A percentile compares a stretch with the other conserved stretches of the same genome.
Evolutionary conservation across 2,113 vertebrate genomes (phyloP).

Genomic region (Rissa tridactyla): DNA sequence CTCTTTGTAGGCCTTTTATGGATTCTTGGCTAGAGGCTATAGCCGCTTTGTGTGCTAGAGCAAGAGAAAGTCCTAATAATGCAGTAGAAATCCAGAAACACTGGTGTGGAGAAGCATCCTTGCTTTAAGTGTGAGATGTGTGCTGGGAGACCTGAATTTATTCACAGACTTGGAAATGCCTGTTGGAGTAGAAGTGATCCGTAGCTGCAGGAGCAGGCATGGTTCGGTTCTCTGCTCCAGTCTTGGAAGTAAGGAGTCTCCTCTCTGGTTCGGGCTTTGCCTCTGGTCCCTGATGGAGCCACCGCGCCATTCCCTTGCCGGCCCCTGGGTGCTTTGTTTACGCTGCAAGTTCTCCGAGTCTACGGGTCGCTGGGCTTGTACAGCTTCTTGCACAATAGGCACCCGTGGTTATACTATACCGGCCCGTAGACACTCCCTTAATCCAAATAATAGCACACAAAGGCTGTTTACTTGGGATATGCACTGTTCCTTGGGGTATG

Average conservation of each 20-base stretch:
- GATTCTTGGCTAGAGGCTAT: background rate
- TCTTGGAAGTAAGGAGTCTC: background rate
- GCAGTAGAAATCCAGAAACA: background rate
- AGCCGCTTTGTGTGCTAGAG: background rate
- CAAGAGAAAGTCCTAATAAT: background rate
- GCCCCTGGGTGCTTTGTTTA: background rate
- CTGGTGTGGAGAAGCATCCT: background rate
- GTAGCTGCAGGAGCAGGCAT: background rate
- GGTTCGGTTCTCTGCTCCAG: rapidly evolving
- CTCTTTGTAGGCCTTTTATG: background rate
- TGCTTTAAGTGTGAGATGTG: background rate
- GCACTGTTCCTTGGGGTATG: background rate
- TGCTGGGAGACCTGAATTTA: background rate
- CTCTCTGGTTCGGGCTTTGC: background rate
- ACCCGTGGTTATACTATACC: rapidly evolving
- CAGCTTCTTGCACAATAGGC: background rate
- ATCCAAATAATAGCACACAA: background rate
- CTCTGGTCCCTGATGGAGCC: background rate
- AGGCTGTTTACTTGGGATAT: background rate
- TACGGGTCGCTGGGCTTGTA: rapidly evolving
- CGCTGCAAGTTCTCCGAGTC: background rate
- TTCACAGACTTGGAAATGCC: background rate
- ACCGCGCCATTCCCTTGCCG: background rate
- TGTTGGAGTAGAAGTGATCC: background rate
- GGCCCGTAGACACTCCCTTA: background rate